Evolutionary conservation across 2,113 vertebrate genomes (phyloP), one percentile per base, ranked within the genome.

Genomic region (Fregetta grallaria): DNA sequence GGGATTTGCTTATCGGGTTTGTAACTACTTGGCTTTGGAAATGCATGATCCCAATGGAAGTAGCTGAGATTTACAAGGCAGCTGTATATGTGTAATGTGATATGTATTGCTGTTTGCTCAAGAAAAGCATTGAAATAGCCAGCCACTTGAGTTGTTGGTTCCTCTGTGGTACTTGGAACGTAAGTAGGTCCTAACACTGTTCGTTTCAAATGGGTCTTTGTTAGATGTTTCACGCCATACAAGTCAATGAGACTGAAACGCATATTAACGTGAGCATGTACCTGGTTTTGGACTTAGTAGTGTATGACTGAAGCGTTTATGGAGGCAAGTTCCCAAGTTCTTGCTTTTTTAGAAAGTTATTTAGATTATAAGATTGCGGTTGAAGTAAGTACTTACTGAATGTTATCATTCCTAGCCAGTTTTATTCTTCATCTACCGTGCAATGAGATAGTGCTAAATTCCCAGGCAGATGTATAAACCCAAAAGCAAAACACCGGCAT

Each of bases 381-480:
- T 59, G 42, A 59, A 52, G 9, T 61, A 65, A 68, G 15, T 72
- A 34, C 25, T 56, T 80, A 30, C n/a, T 82, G 70, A 76, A 73
- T 59, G 38, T 42, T 72, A 34, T 34, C 3, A 63, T n/a, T 92
- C n/a, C 34, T 66, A 63, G 29, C 19, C n/a, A 59, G 47, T 78
- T 91, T 62, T 82, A 75, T 63, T 91, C 42, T 93, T 85, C 9
- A 15, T 68, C n/a, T 93, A 4, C 58, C 36, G 17, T 68, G 38
- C 77, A 77, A 8, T 73, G 82, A 82, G 20, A 50, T 78, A 38
- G 23, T 68, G 40, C 49, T 74, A 9, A 71, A 63, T 78, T 81
- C 62, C 91, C 92, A 91, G 91, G 90, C 91, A 91, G 84, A 91
- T 70, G 94, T 89, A 80, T 20, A 96, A 95, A 96, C 77, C 15